phyloP scores from a whole-genome alignment of 2,113 vertebrate species.

The Globicephala melas region DNA sequence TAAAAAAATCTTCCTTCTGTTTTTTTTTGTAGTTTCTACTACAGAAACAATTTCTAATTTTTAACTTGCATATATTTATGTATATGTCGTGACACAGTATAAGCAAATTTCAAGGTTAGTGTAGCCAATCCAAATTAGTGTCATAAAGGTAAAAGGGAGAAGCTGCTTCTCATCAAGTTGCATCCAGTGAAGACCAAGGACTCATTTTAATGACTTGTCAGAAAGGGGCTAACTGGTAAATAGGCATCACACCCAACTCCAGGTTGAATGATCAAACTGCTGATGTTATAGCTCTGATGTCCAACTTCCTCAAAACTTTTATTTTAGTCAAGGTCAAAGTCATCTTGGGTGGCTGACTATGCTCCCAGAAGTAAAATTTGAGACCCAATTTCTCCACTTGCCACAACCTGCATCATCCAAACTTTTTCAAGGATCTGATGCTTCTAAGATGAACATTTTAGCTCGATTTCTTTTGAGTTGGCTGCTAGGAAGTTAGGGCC shows the following conservation, averaged over 20 bases:
- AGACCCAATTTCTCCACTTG: background rate
- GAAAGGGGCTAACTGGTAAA: background rate
- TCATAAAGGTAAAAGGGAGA: background rate
- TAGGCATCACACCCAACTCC: background rate
- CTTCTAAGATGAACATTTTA: background rate
- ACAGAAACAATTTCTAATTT: background rate
- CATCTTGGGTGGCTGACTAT: background rate
- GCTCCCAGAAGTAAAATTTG: background rate
- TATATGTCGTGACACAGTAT: background rate
- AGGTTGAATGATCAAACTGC: background rate
- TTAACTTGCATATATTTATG: background rate
- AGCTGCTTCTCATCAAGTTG: background rate
- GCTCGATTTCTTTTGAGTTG: background rate
- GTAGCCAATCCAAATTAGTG: background rate
- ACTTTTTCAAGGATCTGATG: background rate
- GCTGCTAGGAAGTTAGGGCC: background rate
- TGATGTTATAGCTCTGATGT: accelerated
- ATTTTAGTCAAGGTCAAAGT: background rate
- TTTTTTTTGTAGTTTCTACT: background rate
- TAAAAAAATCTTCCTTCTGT: background rate
- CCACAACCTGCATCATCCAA: background rate
- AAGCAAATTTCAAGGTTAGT: background rate
- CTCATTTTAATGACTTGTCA: background rate
- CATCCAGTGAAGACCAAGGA: background rate
- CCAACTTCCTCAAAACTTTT: background rate